phyloP scores from a whole-genome alignment of 2,888 invertebrate species.

The Allolobophora icterica region DNA sequence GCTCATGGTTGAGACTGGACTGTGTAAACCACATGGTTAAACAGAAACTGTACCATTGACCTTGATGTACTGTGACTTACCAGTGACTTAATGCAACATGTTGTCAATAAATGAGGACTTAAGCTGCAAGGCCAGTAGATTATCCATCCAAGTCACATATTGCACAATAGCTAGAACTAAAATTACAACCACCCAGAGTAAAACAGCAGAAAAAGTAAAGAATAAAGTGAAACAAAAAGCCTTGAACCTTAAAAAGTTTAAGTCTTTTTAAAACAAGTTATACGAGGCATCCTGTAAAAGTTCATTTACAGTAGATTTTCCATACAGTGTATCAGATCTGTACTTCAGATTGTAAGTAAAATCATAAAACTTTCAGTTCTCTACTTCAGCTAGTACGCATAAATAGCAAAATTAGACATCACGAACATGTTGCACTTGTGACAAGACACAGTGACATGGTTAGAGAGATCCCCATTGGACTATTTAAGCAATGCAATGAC shows the following conservation, averaged over 20 bases:
- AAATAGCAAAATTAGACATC: too few species aligned
- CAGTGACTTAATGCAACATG: background rate
- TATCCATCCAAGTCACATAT: slow-evolving; percentile 5
- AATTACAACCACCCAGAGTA: slow-evolving; percentile 26
- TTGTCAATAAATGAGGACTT: slow-evolving; percentile 6
- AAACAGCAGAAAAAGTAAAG: background rate
- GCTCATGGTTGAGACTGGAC: background rate
- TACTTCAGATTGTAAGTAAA: too few species aligned
- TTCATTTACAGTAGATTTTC: too few species aligned
- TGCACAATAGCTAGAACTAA: background rate
- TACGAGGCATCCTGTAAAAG: background rate
- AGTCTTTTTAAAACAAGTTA: background rate
- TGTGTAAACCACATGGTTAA: background rate
- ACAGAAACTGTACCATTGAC: slow-evolving; percentile 17
- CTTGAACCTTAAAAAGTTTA: background rate
- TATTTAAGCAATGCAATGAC: too few species aligned
- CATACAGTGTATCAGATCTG: too few species aligned
- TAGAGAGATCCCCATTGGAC: too few species aligned
- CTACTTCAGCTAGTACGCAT: too few species aligned
- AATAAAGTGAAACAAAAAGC: background rate
- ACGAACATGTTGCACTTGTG: too few species aligned
- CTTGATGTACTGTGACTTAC: background rate
- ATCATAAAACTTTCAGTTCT: too few species aligned
- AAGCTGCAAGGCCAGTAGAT: slow-evolving; percentile 6
- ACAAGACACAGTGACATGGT: too few species aligned